These are phyloP conservation scores for Spatulosminthurus flaviceps DNA, from an alignment of 2,888 invertebrate species.

Conservation along the genomic window DNA sequence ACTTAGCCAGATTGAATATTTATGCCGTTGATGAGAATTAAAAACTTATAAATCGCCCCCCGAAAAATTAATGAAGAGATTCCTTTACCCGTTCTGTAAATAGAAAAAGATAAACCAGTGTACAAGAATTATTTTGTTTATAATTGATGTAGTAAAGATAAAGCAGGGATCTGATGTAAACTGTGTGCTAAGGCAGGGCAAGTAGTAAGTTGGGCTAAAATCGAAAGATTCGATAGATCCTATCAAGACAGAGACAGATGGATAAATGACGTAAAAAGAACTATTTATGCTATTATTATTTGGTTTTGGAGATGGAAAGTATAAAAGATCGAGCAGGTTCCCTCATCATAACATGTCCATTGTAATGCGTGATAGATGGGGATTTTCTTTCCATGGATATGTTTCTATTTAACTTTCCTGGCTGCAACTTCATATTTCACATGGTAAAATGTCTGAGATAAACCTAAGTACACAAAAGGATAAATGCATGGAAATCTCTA, in stretches of 20 bases:
- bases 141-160: too few species aligned
- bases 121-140: too few species aligned
- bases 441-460: background rate
- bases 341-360: background rate
- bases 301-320: background rate
- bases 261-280: conserved; percentile 34
- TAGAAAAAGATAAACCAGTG: too few species aligned
- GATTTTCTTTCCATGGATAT: background rate
- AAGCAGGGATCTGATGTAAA: too few species aligned
- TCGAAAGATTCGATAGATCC: conserved; percentile 3
- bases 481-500: conserved; percentile 10
- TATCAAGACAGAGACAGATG: conserved; percentile 35
- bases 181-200: too few species aligned
- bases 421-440: background rate
- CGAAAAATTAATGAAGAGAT: too few species aligned
- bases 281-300: conserved; percentile 38
- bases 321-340: background rate
- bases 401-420: background rate
- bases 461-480: conserved; percentile 34
- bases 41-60: too few species aligned
- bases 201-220: too few species aligned
- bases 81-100: too few species aligned
- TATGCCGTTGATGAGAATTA: too few species aligned
- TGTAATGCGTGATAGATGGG: background rate
- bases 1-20: background rate